A percentile compares a stretch with the other conserved stretches of the same genome.
These are phyloP conservation scores for Theristicus caerulescens DNA, from an alignment of 2,113 vertebrate species.

Conservation along the genomic window DNA sequence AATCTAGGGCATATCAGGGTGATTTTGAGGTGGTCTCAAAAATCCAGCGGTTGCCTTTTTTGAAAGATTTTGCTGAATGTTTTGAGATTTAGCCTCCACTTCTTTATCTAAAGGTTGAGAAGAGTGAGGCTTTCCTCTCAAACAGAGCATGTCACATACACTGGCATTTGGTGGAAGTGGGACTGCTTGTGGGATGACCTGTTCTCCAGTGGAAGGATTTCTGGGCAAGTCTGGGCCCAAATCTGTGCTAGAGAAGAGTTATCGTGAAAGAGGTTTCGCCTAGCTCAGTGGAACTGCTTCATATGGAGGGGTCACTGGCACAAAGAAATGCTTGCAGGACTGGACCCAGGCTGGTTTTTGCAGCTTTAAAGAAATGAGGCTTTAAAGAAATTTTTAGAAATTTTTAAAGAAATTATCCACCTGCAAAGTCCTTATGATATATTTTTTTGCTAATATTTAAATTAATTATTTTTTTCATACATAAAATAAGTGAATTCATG, in stretches of 20 bases:
- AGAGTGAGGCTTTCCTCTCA: not conserved
- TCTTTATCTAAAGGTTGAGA: not conserved
- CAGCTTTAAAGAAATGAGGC: not conserved
- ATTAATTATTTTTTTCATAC: not conserved
- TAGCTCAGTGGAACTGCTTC: not conserved
- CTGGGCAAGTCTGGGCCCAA: not conserved
- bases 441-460: not conserved
- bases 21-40: conserved; percentile 17
- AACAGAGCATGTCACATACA: not conserved
- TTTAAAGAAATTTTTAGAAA: not conserved
- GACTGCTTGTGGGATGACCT: not conserved
- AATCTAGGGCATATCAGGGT: conserved; percentile 2
- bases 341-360: not conserved
- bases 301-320: not conserved
- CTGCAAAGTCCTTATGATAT: not conserved
- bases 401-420: no score
- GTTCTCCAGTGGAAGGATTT: not conserved
- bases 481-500: not conserved
- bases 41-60: not conserved
- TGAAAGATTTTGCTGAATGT: not conserved
- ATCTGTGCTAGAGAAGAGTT: not conserved
- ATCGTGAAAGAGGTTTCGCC: not conserved
- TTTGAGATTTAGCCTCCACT: not conserved
- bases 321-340: not conserved
- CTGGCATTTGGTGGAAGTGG: not conserved